These are phyloP conservation scores for Pseudopodoces humilis DNA, from an alignment of 2,113 vertebrate species.

Conservation along the genomic window DNA sequence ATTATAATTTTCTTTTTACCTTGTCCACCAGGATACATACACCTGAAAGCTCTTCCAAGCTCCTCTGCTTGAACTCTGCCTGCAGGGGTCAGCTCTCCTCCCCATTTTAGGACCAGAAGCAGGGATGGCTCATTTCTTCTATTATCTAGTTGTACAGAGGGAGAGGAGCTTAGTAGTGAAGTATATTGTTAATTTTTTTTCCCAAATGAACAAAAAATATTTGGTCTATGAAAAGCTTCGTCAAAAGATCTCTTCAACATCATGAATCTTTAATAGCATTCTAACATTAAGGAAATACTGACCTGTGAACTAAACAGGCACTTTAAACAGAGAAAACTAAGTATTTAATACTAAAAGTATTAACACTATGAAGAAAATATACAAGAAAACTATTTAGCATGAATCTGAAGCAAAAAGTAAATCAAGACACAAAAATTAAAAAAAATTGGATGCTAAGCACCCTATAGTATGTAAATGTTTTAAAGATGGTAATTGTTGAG, in stretches of 20 bases:
- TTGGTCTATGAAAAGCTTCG: background rate
- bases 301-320: background rate
- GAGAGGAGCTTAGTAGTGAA: background rate
- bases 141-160: conserved; percentile 72
- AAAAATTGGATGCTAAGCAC: background rate
- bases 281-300: background rate
- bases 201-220: background rate
- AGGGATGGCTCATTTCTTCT: conserved; percentile 86
- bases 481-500: background rate
- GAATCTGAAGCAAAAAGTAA: background rate
- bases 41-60: conserved; percentile 88
- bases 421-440: background rate
- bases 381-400: background rate
- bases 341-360: background rate
- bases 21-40: conserved; percentile 93
- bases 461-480: background rate
- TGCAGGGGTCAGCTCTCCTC: conserved; percentile 89
- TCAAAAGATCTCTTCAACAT: background rate
- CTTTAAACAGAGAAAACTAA: background rate
- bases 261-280: background rate
- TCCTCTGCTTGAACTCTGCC: conserved; percentile 91
- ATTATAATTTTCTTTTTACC: conserved; percentile 68
- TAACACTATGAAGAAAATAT: background rate
- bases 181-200: background rate
- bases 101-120: conserved; percentile 89